These are phyloP conservation scores for Arctia plantaginis DNA, from an alignment of 2,888 invertebrate species.

Conservation along the genomic window DNA sequence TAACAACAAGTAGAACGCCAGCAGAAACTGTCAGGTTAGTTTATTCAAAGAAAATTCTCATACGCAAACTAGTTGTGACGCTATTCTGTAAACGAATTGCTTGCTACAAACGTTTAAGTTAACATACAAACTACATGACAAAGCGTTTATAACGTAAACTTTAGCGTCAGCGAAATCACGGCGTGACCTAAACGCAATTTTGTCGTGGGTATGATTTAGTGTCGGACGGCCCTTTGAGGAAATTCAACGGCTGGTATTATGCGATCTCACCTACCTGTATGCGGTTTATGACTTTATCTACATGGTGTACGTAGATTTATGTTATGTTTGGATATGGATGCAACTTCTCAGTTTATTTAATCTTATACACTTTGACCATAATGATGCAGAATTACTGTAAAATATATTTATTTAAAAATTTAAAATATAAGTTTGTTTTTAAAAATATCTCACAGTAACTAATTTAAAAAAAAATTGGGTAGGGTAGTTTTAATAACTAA, in stretches of 20 bases:
- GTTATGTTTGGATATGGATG: neutral
- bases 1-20: conserved; percentile 13
- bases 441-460: neutral
- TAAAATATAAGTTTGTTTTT: neutral
- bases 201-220: conserved; percentile 50
- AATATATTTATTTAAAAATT: neutral
- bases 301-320: neutral
- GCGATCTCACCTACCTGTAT: conserved; percentile 27
- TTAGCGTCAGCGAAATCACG: conserved; percentile 46
- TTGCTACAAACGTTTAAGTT: conserved; percentile 39
- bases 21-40: conserved; percentile 8
- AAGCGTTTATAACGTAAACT: conserved; percentile 46
- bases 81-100: conserved; percentile 41
- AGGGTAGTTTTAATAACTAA: too few relatives aligned
- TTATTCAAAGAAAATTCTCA: conserved; percentile 20
- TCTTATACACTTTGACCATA: neutral
- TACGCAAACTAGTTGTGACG: conserved; percentile 15
- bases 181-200: conserved; percentile 45
- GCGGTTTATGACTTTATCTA: conserved; percentile 28
- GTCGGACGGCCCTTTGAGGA: conserved; percentile 37
- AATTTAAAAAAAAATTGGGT: too few relatives aligned
- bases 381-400: neutral
- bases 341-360: neutral
- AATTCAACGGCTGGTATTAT: conserved; percentile 40
- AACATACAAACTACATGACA: conserved; percentile 33